Evolutionary conservation across 2,113 vertebrate species (phyloP), one percentile per base, ranked within the genome.

Genomic region (Thinocorus orbignyianus): DNA sequence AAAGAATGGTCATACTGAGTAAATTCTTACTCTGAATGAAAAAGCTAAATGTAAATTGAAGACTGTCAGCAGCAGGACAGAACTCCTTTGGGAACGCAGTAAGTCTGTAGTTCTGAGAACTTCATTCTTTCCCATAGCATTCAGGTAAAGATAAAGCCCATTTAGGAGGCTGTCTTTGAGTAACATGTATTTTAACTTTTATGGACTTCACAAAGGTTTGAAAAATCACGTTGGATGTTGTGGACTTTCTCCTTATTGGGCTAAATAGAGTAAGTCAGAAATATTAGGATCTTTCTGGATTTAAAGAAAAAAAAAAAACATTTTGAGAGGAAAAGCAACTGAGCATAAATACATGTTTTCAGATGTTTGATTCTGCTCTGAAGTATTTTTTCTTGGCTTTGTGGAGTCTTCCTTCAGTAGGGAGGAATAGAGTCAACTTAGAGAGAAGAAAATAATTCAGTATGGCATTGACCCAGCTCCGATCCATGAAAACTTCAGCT

Each of bases 1-100:
- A 69, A 87, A 81, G 49, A 92, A 70, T 70, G 49, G 22, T 80
- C 48, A 44, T 95, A 41, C 6, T 92, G 60, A 65, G 39, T 20
- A 41, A 72, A 20, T 55, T 35, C 74, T 79, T 86, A 83, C 42
- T 85, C 48, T 88, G 57, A 71, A 86, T 81, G 46, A 55, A 85
- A 87, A 28, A 70, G 25, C 30, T 44, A 81, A 60, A 16, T 71
- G 62, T 51, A 79, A 79, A 73, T 64, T 64, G 57, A 89, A 88
- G 62, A 60, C 35, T 77, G 60, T 49, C 55, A 73, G 51, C 69
- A 85, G 24, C 23, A 54, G 20, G 46, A 49, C 10, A 37, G 39
- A 78, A 88, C 72, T 86, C 30, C 4, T 41, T 83, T 58, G 39
- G 39, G 87, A 74, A 71, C 52, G 33, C 30, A 51, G 15, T 51